Evolutionary conservation across 2,888 invertebrate genomes (phyloP), one percentile per base, ranked within the genome.

Genomic region (Ichneumoninae sp.): DNA sequence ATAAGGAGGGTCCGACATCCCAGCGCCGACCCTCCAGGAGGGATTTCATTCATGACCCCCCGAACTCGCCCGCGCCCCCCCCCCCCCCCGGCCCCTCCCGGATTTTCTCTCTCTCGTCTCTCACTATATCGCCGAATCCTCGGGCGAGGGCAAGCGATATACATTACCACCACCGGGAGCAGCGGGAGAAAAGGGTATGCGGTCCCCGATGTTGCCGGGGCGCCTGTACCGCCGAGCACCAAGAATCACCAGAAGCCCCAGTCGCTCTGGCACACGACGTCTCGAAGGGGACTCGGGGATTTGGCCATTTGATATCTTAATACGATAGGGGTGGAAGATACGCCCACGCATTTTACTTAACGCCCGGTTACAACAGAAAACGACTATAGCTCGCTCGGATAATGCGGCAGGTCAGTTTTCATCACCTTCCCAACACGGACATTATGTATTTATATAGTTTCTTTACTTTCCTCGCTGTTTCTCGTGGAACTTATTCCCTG

Each of bases 261-360:
- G 81, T 86, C 88, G 86, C 85, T 85, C 87, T 85, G 89, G 89
- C 91, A 88, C 89, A 88, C 88, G 91, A 90, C 88, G 89, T 91
- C 90, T 92, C 88, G 89, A 90, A 89, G 90, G 88, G 91, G 89
- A 88, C 88, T 89, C 89, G 81, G 89, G 89, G 91, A 92, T 91
- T 89, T 90, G 91, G 65, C 91, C 91, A 92, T 92, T 93, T 92
- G 93, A 93, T 93, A 93, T 93, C 93, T 93, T 92, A 92, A 93
- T 91, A 90, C 91, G 88, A 90, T 90, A 91, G 89, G 88, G 90
- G 89, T 89, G 89, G 87, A 69, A 87, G 84, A 90, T 88, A 88
- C 90, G 89, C 91, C 91, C 90, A 88, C 88, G 88, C 90, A 89
- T 89, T 91, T 90, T 90, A 89, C 89, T 92, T 89, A 87, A 89